Evolutionary conservation across 1,140 invertebrate species (phyloP), one percentile per base, ranked within the genome.

Genomic region (Atta cephalotes): DNA sequence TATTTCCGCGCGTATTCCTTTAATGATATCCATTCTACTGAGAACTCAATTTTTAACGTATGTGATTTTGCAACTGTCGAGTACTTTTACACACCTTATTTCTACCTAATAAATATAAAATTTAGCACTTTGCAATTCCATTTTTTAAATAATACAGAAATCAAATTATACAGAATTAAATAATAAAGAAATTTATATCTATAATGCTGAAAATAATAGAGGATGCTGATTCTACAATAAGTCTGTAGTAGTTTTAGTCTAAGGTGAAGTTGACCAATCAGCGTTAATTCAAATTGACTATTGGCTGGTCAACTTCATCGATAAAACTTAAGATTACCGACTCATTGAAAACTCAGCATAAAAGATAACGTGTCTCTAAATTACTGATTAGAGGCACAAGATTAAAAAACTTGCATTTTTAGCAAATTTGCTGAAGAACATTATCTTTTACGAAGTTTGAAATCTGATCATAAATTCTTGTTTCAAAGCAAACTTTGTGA

Each of bases 1-100:
- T 35, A 45, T 28, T 78, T 63, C 35, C 18, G 5, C 56, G 35
- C 58, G 7, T 63, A 21, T 78, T 63, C 39, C 56, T 78, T 78
- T 78, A 62, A 62, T 45, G 16, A 31, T 2, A 45, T 45, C 21
- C n/a, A 45, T 63, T 25, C 21, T 28, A 28, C 16, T 62, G 25
- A 70, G 66, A 77, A 62, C 9, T 62, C 3, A 12, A 39, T 60
- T 62, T 14, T 62, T 7, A 77, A 77, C 66, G 45, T 18, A 28
- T 4, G 25, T 9, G 16, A 16, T 63, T 63, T 62, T 63, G 35
- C 25, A 78, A 78, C 16, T 63, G 21, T 25, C 35, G 16, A 31
- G 4, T 45, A 45, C 3, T 63, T 62, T 31, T 45, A 12, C 21
- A 49, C 3, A 0, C 3, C 31, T 45, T 63, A 77, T 12, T 3